Percentiles rank a stretch among this genome's conserved stretches.
Conservation (phyloP, 2,797 vertebrate species). For the Leptodactylus fallax region DNA sequence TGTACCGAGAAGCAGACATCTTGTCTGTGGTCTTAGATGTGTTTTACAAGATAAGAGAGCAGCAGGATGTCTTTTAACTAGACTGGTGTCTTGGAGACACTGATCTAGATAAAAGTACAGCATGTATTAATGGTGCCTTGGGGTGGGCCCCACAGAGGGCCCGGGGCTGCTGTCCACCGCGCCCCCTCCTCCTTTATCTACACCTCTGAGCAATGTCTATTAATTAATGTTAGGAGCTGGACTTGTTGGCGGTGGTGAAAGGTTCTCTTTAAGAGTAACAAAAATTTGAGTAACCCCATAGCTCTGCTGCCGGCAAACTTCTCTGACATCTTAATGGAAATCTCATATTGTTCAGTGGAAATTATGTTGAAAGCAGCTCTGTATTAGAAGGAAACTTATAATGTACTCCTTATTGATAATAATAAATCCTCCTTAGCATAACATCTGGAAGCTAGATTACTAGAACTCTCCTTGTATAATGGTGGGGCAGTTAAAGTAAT, state of each 20-base stretch:
- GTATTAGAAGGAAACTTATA: background rate
- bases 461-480: background rate
- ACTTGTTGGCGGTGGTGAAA: no score
- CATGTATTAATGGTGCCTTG: no score
- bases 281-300: background rate
- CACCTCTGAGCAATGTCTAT: no score
- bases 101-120: no score
- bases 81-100: no score
- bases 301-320: background rate
- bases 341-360: background rate
- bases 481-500: slow-evolving; percentile 16
- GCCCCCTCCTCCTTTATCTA: no score
- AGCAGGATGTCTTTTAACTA: no score
- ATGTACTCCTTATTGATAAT: slow-evolving; percentile 19
- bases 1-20: no score
- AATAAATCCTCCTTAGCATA: slow-evolving; percentile 25
- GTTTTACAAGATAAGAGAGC: no score
- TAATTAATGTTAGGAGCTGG: background rate
- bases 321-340: background rate
- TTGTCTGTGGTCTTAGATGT: no score
- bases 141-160: no score
- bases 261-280: background rate
- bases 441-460: slow-evolving; percentile 29
- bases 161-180: no score
- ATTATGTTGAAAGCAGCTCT: background rate